Evolutionary conservation across 1,140 invertebrate genomes (phyloP), one percentile per base, ranked within the genome.

Genomic region (Dreissena polymorpha): DNA sequence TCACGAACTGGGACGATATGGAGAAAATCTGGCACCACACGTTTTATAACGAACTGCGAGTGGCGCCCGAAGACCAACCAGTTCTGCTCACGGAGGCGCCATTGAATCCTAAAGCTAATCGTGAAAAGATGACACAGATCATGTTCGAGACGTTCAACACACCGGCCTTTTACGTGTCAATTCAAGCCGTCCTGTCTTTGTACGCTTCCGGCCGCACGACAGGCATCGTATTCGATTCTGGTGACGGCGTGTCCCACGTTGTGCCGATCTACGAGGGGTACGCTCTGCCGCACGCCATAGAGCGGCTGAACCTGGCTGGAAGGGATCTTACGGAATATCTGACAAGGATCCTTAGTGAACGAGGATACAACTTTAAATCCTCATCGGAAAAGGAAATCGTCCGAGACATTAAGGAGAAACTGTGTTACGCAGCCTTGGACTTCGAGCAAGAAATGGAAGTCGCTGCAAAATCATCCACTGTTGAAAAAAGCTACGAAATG

Each of bases 261-360:
- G 97, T 98, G 57, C 97, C 97, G 92, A 90, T 91, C 70, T 98
- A 98, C 92, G 97, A 98, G 94, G 97, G 97, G 12, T 60, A 60
- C 57, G 57, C 57, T 18, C 57, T 60, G 16, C 57, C 57, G 16
- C 57, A 60, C 10, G 57, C 57, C 21, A 60, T 60, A n/a, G 27
- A 70, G 53, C 96, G 97, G 95, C 92, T 98, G 89, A 96, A 98
- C 93, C 94, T 98, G 91, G 97, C 97, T 89, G 98, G 98, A 79
- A 96, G 97, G 89, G 97, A 99, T 93, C 94, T 99, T 90, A 99
- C 98, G 88, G 97, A 98, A 93, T 98, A 98, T 95, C 95, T 99
- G 92, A 97, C 98, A 96, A 98, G 97, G 94, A 89, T 98, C 93
- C 95, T 98, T 86, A 98, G 97, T 88, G 97, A 99, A 94, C 98